These are phyloP conservation scores for Leptinotarsa peninsularis DNA, from an alignment of 2,888 invertebrate genomes.

Conservation along the genomic window DNA sequence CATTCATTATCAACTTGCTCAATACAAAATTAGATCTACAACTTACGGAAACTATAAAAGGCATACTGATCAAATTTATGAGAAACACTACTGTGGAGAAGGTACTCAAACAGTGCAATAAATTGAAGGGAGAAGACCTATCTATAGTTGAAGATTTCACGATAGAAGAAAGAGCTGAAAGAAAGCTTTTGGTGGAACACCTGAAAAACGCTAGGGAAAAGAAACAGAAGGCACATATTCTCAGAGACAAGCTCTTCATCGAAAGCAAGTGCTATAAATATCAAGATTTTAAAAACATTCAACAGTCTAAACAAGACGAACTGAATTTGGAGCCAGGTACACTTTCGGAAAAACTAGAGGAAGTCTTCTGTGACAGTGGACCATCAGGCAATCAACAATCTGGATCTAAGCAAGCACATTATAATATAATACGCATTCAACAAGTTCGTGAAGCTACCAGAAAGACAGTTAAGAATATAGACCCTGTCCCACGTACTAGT, in stretches of 20 bases:
- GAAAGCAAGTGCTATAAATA: background rate
- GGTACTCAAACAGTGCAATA: background rate
- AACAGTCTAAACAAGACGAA: too few species aligned
- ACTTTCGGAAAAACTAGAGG: too few species aligned
- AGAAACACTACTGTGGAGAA: background rate
- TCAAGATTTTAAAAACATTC: background rate
- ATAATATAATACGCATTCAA: too few species aligned
- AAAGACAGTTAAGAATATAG: too few species aligned
- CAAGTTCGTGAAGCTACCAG: too few species aligned
- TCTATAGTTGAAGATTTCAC: constrained; percentile 14
- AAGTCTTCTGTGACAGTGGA: too few species aligned
- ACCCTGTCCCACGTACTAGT: too few species aligned
- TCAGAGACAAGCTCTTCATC: background rate
- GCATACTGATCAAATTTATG: constrained; percentile 10
- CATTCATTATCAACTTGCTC: background rate
- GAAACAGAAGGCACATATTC: constrained; percentile 1
- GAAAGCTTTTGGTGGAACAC: constrained; percentile 2
- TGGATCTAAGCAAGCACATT: too few species aligned
- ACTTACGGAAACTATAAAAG: background rate
- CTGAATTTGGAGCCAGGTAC: too few species aligned
- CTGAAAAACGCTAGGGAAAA: constrained; percentile 5
- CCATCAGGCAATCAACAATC: too few species aligned
- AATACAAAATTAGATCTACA: constrained; percentile 8
- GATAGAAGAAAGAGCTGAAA: background rate
- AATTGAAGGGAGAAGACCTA: background rate